Base-by-base conservation (phyloP, 2,797 vertebrate genomes). In the Cyprinella venusta region DNA sequence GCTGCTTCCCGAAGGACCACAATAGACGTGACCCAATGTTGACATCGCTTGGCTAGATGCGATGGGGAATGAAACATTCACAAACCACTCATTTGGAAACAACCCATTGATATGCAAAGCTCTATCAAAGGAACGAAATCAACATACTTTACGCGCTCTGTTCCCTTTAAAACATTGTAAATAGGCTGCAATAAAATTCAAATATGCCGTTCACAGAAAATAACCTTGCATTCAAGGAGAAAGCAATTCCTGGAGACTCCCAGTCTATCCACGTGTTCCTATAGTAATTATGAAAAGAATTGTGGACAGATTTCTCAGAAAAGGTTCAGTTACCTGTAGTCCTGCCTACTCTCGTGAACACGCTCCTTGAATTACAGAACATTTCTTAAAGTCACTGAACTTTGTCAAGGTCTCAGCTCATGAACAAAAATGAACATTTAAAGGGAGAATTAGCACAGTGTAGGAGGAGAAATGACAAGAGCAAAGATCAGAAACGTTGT, bases 41-140 rank as follows among this genome's bases (percentile, higher is more conserved):
- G 83, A 92, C 85, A 87, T 86, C 79, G 88, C 89, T 89, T 88
- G 88, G 86, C n/a, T 87, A 85, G 86, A 42, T 50, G 81, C 56
- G 65, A 83, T 81, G 76, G 48, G 26, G 15, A 77, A 74, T 59
- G 36, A 83, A 83, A 85, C 78, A 83, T 79, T 45, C 67, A 63
- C 74, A 65, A 85, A 79, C 70, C 72, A 85, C 61, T 81, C 36
- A 30, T 82, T 79, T 64, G 52, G 77, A 80, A 80, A 82, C 16
- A 54, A 18, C n/a, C 83, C 76, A 83, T 76, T 81, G 81, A 86
- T 24, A 86, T 83, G 63, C 80, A 83, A 85, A 83, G 79, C 52
- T 54, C 63, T n/a, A 54, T 15, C 61, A 18, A 1, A 65, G 56
- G 52, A 63, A 64, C 78, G 9, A 67, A 82, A 76, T 76, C 45